These are phyloP conservation scores for Drosophila histrio DNA, from an alignment of 2,888 invertebrate species.

Conservation along the genomic window DNA sequence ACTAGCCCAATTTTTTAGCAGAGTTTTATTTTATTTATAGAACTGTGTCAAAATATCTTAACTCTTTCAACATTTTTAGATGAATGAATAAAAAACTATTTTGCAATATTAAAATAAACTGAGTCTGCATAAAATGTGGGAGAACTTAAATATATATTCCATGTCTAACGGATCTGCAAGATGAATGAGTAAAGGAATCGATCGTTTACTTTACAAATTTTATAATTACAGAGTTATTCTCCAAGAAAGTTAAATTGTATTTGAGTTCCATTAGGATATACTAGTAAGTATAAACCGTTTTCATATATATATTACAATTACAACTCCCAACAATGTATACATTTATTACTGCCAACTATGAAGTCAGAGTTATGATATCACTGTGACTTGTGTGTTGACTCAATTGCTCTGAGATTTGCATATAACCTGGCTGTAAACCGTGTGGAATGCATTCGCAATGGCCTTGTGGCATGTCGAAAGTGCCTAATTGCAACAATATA, in stretches of 20 bases:
- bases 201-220: too few relatives aligned
- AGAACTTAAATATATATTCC: too few relatives aligned
- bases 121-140: too few relatives aligned
- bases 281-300: too few relatives aligned
- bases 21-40: conserved; percentile 9
- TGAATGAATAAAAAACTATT: not conserved
- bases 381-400: conserved; percentile 29
- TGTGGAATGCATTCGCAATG: conserved; percentile 23
- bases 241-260: too few relatives aligned
- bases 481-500: conserved; percentile 24
- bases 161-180: too few relatives aligned
- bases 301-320: not conserved
- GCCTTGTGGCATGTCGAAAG: conserved; percentile 52
- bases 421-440: conserved; percentile 39
- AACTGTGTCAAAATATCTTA: conserved; percentile 12
- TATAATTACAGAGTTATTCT: too few relatives aligned
- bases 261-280: too few relatives aligned
- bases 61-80: not conserved
- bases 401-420: conserved; percentile 53
- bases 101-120: too few relatives aligned
- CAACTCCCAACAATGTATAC: not conserved
- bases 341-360: conserved; percentile 28
- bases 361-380: conserved; percentile 64
- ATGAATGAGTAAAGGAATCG: too few relatives aligned
- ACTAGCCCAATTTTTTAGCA: not conserved